Evolutionary conservation across 2,888 invertebrate genomes (phyloP).

Genomic region (Cheilosia impressa): DNA sequence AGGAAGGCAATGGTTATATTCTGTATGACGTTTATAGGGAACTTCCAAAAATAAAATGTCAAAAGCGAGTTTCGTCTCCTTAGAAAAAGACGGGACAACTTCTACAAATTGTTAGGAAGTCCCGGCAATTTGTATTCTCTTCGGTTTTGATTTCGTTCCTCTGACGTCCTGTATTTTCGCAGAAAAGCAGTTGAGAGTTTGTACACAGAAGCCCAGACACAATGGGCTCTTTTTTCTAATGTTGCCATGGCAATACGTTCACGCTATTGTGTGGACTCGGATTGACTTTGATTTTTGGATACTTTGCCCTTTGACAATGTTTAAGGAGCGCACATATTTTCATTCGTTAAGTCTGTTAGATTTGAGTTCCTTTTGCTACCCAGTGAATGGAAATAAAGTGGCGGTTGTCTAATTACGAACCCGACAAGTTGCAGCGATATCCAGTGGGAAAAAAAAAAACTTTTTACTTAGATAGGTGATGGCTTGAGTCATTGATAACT

Average conservation of each 20-base stretch:
- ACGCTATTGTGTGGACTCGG: conserved; percentile 1
- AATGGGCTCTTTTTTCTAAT: conserved; percentile 21
- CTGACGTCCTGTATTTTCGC: background rate
- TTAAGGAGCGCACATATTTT: conserved; percentile 22
- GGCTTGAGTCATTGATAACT: too few relatives aligned
- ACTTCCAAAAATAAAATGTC: conserved; percentile 43
- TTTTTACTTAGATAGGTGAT: too few relatives aligned
- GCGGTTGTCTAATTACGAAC: background rate
- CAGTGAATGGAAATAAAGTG: background rate
- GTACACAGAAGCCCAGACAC: conserved; percentile 40
- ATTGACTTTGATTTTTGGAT: conserved; percentile 6
- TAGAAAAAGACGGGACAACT: conserved; percentile 40
- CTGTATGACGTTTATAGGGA: conserved; percentile 43
- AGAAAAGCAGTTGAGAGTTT: background rate
- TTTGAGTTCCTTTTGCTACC: background rate
- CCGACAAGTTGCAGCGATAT: background rate
- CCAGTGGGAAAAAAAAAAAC: too few relatives aligned
- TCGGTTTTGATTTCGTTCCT: conserved; percentile 13
- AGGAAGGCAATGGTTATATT: background rate
- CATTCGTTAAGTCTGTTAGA: background rate
- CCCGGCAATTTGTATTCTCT: conserved; percentile 64
- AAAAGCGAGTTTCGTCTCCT: conserved; percentile 47
- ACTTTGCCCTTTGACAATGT: conserved; percentile 9
- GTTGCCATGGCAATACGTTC: conserved; percentile 20
- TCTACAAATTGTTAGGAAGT: conserved; percentile 69